Base-by-base conservation (phyloP, 2,888 invertebrate species). In the Pristionchus maxplancki region DNA sequence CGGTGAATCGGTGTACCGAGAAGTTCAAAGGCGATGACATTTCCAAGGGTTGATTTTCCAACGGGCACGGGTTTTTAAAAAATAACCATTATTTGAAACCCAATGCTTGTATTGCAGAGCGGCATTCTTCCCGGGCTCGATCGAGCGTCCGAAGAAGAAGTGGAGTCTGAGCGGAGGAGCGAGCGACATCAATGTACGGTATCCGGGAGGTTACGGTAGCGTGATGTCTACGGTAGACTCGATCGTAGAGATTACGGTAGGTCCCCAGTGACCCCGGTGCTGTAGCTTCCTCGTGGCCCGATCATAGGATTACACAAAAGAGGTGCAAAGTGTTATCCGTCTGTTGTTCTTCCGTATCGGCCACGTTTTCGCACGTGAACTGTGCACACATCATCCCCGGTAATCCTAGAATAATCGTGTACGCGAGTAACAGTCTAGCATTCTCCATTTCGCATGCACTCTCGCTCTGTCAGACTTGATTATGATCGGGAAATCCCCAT, bases 51-150 rank as follows among this genome's bases (percentile, higher is more conserved):
- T 44, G 44, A 44, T 44, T 11, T n/a, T n/a, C n/a, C n/a, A n/a
- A n/a, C n/a, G n/a, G n/a, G n/a, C n/a, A n/a, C n/a, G n/a, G n/a
- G n/a, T n/a, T n/a, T n/a, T n/a, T n/a, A n/a, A n/a, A n/a, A n/a
- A n/a, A n/a, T n/a, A n/a, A n/a, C n/a, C n/a, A n/a, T n/a, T n/a
- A n/a, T n/a, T n/a, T n/a, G n/a, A n/a, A n/a, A n/a, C n/a, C n/a
- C n/a, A n/a, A n/a, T n/a, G n/a, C n/a, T n/a, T 24, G 20, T 58
- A 34, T 67, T 78, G 28, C 82, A 92, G 92, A 11, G 91, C 92
- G 1, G 91, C 91, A n/a, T 93, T 91, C 87, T 92, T 93, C 89
- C 86, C 88, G n/a, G 92, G 91, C 17, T 85, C 86, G 34, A 90
- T 89, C 74, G 92, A 92, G 62, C 62, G 90, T 0, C 89, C 88